Evolutionary conservation across 2,797 vertebrate species (phyloP), one percentile per base, ranked within the genome.

Genomic region (Meriones psammophilus): DNA sequence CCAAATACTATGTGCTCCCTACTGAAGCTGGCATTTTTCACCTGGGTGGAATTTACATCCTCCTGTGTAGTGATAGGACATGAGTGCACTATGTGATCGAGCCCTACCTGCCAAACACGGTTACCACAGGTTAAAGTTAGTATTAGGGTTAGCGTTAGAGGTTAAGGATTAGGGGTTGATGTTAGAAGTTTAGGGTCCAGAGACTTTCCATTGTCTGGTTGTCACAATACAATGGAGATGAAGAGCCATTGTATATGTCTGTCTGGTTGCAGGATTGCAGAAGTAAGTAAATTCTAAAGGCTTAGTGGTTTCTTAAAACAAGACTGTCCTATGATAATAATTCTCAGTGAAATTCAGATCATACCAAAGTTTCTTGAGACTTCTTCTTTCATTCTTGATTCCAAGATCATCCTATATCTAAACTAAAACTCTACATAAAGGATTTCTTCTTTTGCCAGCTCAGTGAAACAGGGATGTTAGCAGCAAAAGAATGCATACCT

Each of bases 31-130:
- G 26, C 20, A 26, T 66, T 73, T 66, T 33, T 42, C 39, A 68
- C 20, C 77, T 30, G 39, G 3, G 8, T 3, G 2, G 6, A 36
- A 28, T 77, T 77, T 78, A 42, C 1, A 12, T 46, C n/a, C 7
- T 76, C 36, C 71, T 46, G 36, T n/a, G 1, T 28, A 28, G 64
- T 2, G 7, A 18, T 5, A n/a, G 78, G 28, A 9, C 28, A 3
- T 13, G 10, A 62, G 20, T 3, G 8, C 18, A 6, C n/a, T 12
- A 1, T 50, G 20, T 5, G n/a, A 20, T 42, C 2, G 5, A 36
- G 39, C 58, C 24, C 15, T 9, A 42, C 20, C 2, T 14, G 30
- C 2, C 13, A 3, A 77, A 28, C 39, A 33, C 10, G 1, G 7
- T 62, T 60, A 46, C 54, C 28, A 5, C 2, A 1, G 62, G 39